phyloP scores from a whole-genome alignment of 2,113 vertebrate species.

The Girardinichthys multiradiatus region DNA sequence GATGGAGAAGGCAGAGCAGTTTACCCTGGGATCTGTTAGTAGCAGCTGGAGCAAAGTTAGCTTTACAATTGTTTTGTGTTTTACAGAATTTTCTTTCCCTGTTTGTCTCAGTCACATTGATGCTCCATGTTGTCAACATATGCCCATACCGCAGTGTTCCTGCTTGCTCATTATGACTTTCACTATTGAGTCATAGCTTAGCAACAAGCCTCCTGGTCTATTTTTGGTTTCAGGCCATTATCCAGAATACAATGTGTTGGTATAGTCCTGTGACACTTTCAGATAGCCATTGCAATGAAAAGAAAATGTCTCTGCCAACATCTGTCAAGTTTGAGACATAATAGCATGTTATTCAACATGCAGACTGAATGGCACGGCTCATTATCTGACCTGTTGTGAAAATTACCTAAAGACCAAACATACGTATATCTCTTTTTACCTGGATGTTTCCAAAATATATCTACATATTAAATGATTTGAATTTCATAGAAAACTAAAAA shows the following conservation, averaged over 20 bases:
- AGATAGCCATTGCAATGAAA: constrained; percentile 50
- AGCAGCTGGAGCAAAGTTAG: background rate
- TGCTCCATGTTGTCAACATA: constrained; percentile 45
- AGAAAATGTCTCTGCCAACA: constrained; percentile 26
- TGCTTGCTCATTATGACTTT: constrained; percentile 53
- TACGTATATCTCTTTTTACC: background rate
- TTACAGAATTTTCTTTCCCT: background rate
- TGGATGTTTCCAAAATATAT: background rate
- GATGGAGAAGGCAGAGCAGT: background rate
- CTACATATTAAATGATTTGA: background rate
- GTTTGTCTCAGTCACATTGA: constrained; percentile 44
- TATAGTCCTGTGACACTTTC: constrained; percentile 43
- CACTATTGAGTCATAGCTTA: constrained; percentile 66
- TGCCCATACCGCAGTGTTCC: constrained; percentile 34
- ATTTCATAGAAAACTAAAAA: background rate
- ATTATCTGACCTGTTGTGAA: background rate
- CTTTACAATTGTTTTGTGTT: background rate
- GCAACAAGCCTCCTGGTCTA: constrained; percentile 67
- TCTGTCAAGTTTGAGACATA: constrained; percentile 34
- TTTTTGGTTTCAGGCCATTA: constrained; percentile 73
- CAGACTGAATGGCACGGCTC: background rate
- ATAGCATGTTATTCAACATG: constrained; percentile 20
- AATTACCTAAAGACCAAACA: background rate
- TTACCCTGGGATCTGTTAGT: background rate
- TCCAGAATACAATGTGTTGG: constrained; percentile 53